Base-by-base conservation (phyloP, 2,113 vertebrate species). In the Chloropsis hardwickii region DNA sequence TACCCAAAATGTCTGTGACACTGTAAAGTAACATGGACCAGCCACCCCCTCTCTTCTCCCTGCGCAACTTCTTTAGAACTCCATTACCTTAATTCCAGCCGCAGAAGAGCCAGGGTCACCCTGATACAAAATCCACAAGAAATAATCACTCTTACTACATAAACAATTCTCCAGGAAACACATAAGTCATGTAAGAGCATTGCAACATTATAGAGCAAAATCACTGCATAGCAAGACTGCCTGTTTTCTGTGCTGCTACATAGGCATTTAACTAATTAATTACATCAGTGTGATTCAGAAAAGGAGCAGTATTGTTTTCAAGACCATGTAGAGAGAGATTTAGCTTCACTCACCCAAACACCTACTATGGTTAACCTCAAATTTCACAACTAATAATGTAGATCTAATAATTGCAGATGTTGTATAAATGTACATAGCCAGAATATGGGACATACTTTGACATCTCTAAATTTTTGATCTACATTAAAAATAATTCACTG, bases 51-150 rank as follows among this genome's bases (percentile, higher is more conserved):
- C 33, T 76, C 42, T 88, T 57, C 35, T 54, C 72, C 50, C 47
- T 12, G 10, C 31, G 37, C 20, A 80, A 81, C 12, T 39, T 40
- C 16, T 81, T 78, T 72, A 78, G 37, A 70, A 74, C 21, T 39
- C 39, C 57, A 54, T 97, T 98, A 99, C 99, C 99, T 99, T 99
- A 95, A 99, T 99, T 95, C 99, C 99, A 71, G 99, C 99, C n/a
- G 99, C 99, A 91, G 99, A 99, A 8, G 99, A 99, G 73, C 99
- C 99, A 14, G 99, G 98, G 78, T 99, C 99, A 91, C 99, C 99
- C 99, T 99, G 88, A 87, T 81, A 95, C 23, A 79, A 97, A 97
- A 98, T 67, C 39, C 95, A 96, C n/a, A 94, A 95, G 88, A 96
- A 95, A 96, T 28, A 85, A 90, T 97, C 80, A 96, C 31, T 56